phyloP scores from a whole-genome alignment of 2,888 invertebrate genomes.

The Drosophila dives region DNA sequence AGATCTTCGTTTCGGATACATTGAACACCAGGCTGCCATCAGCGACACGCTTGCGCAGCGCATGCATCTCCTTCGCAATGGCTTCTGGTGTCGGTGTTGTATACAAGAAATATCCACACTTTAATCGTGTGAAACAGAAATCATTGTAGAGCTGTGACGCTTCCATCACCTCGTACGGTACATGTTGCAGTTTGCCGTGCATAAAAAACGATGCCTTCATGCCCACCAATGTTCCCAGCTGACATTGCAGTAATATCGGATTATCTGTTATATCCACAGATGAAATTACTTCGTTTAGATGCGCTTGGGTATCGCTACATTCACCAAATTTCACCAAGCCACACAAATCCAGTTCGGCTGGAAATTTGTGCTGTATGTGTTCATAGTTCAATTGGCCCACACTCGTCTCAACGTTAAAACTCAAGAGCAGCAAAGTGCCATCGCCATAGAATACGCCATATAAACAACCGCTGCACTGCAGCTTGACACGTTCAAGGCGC shows the following conservation, averaged over 20 bases:
- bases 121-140: slow-evolving; percentile 89
- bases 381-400: slow-evolving; percentile 86
- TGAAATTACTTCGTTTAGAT: slow-evolving; percentile 88
- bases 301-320: slow-evolving; percentile 87
- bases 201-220: slow-evolving; percentile 89
- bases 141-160: slow-evolving; percentile 88
- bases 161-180: slow-evolving; percentile 88
- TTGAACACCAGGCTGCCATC: slow-evolving; percentile 91
- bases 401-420: slow-evolving; percentile 88
- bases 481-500: slow-evolving; percentile 88
- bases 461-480: slow-evolving; percentile 89
- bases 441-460: slow-evolving; percentile 92
- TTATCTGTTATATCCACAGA: slow-evolving; percentile 93
- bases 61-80: slow-evolving; percentile 88
- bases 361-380: slow-evolving; percentile 88
- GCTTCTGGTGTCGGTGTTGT: slow-evolving; percentile 87
- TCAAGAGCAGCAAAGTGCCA: slow-evolving; percentile 89
- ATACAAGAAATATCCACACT: slow-evolving; percentile 88
- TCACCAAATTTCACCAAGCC: slow-evolving; percentile 90
- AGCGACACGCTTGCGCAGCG: slow-evolving; percentile 89
- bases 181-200: slow-evolving; percentile 89
- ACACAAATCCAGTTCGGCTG: slow-evolving; percentile 91
- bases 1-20: slow-evolving; percentile 88
- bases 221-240: slow-evolving; percentile 86
- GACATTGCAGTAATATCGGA: slow-evolving; percentile 88